Conservation (phyloP, 2,797 vertebrate species). For the Diplodus sargus region DNA sequence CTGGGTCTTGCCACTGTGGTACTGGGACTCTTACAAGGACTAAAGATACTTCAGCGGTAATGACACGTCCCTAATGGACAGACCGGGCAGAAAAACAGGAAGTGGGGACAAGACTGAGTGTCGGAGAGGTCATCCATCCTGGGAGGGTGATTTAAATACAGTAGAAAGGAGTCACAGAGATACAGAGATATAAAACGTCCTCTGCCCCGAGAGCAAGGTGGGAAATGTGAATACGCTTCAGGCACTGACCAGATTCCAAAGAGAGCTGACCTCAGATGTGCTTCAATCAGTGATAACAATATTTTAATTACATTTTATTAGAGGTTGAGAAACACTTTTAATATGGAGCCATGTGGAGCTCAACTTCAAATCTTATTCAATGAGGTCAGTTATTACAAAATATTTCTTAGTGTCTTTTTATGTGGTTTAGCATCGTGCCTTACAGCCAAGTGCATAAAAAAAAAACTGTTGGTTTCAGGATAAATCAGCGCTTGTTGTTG, state of each 20-base stretch:
- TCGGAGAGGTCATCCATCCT: conserved; percentile 68
- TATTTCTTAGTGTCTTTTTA: too few species aligned
- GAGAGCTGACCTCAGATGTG: background rate
- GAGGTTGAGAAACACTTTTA: background rate
- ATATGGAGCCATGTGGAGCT: too few species aligned
- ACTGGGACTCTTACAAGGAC: conserved; percentile 76
- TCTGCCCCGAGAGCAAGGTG: conserved; percentile 46
- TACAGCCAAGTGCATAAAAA: too few species aligned
- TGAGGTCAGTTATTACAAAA: too few species aligned
- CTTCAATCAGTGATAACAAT: background rate
- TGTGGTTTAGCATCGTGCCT: too few species aligned
- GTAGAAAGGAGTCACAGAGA: conserved; percentile 54
- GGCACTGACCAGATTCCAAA: conserved; percentile 11
- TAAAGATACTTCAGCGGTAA: conserved; percentile 81
- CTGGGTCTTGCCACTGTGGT: conserved; percentile 72
- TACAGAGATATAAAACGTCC: conserved; percentile 30
- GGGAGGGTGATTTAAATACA: conserved; percentile 81
- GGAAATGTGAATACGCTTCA: conserved; percentile 31
- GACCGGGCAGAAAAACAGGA: conserved; percentile 72
- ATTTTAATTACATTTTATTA: background rate
- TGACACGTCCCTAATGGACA: conserved; percentile 78
- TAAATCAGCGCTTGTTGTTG: too few species aligned
- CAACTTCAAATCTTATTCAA: background rate
- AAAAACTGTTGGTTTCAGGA: too few species aligned
- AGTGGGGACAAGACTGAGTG: conserved; percentile 72